These are phyloP conservation scores for Pachycephala philippinensis DNA, from an alignment of 2,113 vertebrate genomes.

Conservation along the genomic window DNA sequence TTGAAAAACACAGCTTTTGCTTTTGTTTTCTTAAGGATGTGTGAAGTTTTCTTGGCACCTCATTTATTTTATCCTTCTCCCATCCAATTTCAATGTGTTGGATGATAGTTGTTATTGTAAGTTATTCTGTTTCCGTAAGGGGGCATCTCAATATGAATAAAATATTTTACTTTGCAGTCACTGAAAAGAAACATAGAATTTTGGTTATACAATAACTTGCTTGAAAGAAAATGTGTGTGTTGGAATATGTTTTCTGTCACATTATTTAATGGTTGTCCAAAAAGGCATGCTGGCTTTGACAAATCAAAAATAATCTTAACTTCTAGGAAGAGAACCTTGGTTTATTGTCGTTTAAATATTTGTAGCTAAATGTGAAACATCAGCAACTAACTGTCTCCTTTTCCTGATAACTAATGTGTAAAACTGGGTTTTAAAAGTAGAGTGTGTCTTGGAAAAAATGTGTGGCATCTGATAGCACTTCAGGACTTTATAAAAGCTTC, in stretches of 20 bases:
- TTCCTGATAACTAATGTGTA: not conserved
- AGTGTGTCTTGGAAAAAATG: not conserved
- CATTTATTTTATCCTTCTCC: not conserved
- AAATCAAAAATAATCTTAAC: not conserved
- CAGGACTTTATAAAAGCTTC: not conserved
- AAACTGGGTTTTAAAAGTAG: not conserved
- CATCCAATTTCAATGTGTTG: not conserved
- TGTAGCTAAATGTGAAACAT: not conserved
- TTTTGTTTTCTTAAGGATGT: constrained; percentile 21
- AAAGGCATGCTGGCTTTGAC: not conserved
- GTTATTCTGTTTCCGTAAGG: not conserved
- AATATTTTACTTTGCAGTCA: not conserved
- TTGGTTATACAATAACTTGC: not conserved
- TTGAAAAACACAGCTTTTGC: not conserved
- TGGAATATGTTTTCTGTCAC: not conserved
- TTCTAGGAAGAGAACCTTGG: not conserved
- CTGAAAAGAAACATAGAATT: not conserved
- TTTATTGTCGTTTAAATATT: not conserved
- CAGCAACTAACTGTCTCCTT: not conserved
- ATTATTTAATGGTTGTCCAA: not conserved
- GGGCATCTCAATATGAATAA: not conserved
- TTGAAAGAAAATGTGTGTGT: not conserved
- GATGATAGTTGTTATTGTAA: not conserved
- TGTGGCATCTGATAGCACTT: not conserved
- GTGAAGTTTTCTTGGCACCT: not conserved